Evolutionary conservation across 2,797 vertebrate genomes (phyloP), one percentile per base, ranked within the genome.

Genomic region (Melanotaenia nigrans): DNA sequence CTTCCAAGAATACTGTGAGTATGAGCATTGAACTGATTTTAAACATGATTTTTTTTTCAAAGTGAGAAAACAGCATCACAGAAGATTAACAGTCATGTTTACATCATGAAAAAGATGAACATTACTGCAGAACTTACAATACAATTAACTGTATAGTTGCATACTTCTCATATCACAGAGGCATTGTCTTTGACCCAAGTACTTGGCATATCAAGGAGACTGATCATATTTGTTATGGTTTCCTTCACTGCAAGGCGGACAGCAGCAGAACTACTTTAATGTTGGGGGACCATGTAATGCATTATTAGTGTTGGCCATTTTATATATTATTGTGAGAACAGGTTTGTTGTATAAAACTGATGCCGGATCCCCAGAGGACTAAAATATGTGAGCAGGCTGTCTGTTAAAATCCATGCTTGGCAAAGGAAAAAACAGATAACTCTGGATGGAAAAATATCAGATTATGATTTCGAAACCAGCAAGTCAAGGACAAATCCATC

Each of bases 381-480:
- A 16, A 13, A 12, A 5, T 61, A 7, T 63, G 36, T 73, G 16
- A 5, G n/a, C 20, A 51, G 24, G n/a, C 12, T 32, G 2, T 0
- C 2, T 62, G 35, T 47, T 40, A 28, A 38, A 75, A 70, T 55
- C 59, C 20, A 33, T 12, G 9, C 12, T 55, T 55, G 30, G 13
- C n/a, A 63, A 24, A 68, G 67, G 30, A 69, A n/a, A 70, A 67
- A 71, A 51, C 30, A n/a, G 12, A 62, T 36, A 42, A 68, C 65
- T 63, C 16, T 63, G 36, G 65, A 76, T 55, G 13, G 53, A 58
- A 75, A 77, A 62, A 64, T 20, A 11, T 71, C 54, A 67, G 71
- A 77, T 71, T 73, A 63, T 65, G 33, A 54, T 47, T 73, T 80
- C 49, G 47, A 18, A 76, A 67, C 32, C 65, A 81, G 62, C 60